A percentile compares a stretch with the other conserved stretches of the same genome.
phyloP scores from a whole-genome alignment of 2,888 invertebrate genomes.

The Agriopis aurantiaria region DNA sequence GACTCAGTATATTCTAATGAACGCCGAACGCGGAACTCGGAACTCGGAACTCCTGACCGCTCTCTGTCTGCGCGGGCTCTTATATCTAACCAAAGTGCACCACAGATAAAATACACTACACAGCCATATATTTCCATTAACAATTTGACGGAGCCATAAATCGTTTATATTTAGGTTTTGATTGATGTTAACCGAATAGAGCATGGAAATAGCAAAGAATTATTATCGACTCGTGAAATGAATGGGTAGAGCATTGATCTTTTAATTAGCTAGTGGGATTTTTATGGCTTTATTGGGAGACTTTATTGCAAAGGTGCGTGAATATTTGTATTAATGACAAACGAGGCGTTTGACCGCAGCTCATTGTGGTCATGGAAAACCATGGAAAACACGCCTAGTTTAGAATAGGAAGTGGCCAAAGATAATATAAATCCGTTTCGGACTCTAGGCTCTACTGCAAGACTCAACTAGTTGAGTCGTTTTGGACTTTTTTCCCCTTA shows the following conservation, averaged over 20 bases:
- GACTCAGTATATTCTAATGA: too few species aligned
- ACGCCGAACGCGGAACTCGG: too few species aligned
- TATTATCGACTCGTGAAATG: constrained; percentile 45
- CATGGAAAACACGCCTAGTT: too few species aligned
- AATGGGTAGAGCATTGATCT: constrained; percentile 50
- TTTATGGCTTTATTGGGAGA: constrained; percentile 38
- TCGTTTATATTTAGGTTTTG: constrained; percentile 53
- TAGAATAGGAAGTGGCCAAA: too few species aligned
- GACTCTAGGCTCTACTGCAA: too few species aligned
- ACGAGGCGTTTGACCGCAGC: too few species aligned
- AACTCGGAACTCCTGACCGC: too few species aligned
- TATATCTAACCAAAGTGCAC: constrained; percentile 53
- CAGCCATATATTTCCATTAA: constrained; percentile 60
- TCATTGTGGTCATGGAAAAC: too few species aligned
- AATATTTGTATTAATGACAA: neutral
- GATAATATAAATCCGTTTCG: too few species aligned
- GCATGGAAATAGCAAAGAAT: constrained; percentile 38
- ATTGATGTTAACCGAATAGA: constrained; percentile 61
- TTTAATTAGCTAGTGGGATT: constrained; percentile 48
- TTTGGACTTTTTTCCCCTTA: too few species aligned
- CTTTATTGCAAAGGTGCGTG: constrained; percentile 24
- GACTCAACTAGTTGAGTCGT: too few species aligned
- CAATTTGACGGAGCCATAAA: constrained; percentile 49
- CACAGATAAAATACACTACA: constrained; percentile 40
- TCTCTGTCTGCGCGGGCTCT: too few species aligned